Conservation (phyloP, 2,797 vertebrate genomes). For the Microcaecilia unicolor region DNA sequence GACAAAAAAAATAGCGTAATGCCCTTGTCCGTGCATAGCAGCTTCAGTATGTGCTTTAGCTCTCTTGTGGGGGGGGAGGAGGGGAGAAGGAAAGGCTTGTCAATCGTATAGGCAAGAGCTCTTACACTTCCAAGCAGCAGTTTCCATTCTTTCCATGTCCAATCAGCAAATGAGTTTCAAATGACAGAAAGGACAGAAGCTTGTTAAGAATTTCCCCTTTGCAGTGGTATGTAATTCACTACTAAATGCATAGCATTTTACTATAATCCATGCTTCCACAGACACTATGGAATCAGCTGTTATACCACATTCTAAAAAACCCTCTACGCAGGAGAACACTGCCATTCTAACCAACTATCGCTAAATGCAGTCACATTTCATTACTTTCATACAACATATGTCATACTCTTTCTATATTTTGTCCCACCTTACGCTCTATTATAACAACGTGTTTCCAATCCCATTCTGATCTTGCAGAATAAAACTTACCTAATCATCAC, state of each 20-base stretch:
- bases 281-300: constrained; percentile 41
- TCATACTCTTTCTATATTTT: constrained; percentile 23
- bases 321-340: constrained; percentile 29
- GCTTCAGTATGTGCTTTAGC: constrained; percentile 29
- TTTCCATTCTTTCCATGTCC: too few relatives aligned
- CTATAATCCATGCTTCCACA: constrained; percentile 37
- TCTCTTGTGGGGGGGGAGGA: too few relatives aligned
- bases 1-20: too few relatives aligned
- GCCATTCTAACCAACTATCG: too few relatives aligned
- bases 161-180: constrained; percentile 19
- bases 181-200: constrained; percentile 8
- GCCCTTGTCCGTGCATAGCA: constrained; percentile 33
- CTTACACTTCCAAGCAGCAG: too few relatives aligned
- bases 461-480: too few relatives aligned
- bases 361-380: constrained; percentile 17
- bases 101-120: constrained; percentile 19
- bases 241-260: constrained; percentile 55
- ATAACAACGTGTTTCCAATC: constrained; percentile 27
- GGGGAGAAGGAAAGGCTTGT: too few relatives aligned
- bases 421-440: constrained; percentile 35
- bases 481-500: too few relatives aligned
- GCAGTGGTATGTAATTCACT: constrained; percentile 28
- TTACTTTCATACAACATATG: too few relatives aligned
- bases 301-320: constrained; percentile 33
- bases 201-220: constrained; percentile 30